Percentiles rank a stretch among this genome's conserved stretches.
phyloP scores from a whole-genome alignment of 2,797 vertebrate species.

The Bradypus variegatus region DNA sequence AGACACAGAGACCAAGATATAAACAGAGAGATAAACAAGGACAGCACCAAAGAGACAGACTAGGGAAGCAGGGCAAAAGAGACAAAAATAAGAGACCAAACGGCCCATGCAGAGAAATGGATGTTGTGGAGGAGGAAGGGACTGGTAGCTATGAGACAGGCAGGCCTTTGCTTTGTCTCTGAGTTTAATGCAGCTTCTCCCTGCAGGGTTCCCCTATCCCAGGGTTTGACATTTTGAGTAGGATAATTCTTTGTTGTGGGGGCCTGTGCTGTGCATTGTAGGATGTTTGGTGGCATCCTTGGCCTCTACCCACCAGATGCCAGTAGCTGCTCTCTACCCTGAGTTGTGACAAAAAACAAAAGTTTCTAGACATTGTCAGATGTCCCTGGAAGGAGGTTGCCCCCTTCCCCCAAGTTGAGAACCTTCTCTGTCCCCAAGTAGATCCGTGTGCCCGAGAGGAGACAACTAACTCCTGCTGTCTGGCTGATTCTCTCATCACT shows the following conservation, averaged over 20 bases:
- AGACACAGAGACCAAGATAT: conserved; percentile 1
- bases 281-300: neutral
- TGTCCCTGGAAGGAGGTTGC: neutral
- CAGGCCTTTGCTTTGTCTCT: neutral
- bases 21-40: conserved; percentile 16
- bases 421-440: neutral
- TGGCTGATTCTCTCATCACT: neutral
- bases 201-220: neutral
- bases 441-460: neutral
- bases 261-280: neutral
- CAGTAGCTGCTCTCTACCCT: neutral
- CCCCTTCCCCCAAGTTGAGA: neutral
- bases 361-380: neutral
- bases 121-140: neutral
- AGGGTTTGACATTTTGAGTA: neutral
- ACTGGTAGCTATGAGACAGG: neutral
- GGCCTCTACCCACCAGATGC: neutral
- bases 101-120: neutral
- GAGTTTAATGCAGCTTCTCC: neutral
- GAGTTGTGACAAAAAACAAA: neutral
- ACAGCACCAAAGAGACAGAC: neutral
- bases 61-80: neutral
- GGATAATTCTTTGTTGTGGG: neutral
- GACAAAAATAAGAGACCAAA: neutral
- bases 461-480: neutral